Base-by-base conservation (phyloP, 1,140 invertebrate genomes). In the Macrobrachium nipponense region DNA sequence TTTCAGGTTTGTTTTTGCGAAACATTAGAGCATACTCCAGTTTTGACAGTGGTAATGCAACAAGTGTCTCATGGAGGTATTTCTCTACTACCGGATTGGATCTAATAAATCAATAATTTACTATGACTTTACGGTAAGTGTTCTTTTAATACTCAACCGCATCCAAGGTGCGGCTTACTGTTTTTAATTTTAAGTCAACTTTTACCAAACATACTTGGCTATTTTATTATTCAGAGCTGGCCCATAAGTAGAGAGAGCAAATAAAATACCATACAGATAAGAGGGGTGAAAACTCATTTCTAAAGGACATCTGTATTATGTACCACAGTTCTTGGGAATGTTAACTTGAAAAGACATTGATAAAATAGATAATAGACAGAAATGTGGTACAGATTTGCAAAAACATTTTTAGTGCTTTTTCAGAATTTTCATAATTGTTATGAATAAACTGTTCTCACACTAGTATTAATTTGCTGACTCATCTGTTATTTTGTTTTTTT, bases 61-160 rank as follows among this genome's bases (percentile, higher is more conserved):
- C 85, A 10, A 10, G 72, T 87, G 23, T 82, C 80, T 18, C 73
- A 87, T 17, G 72, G 72, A 59, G 85, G 85, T 51, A 60, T 81
- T 81, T 27, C 73, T 87, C 51, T 87, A 87, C 64, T n/a, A 77
- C 79, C 58, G 85, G 78, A n/a, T n/a, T 68, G 85, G 85, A 18
- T 87, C 85, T 2, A 81, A 82, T 64, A 87, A 87, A 36, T 64
- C 73, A 60, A 81, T 87, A 43, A 75, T 87, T 15, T 81, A 75
- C 23, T 77, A 87, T 81, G 85, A 87, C 64, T 87, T 87, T 44
- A 81, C 78, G 14, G 85, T 87, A 23, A 87, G 85, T 79, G 8
- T 68, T 51, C 12, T 76, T 76, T 76, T 18, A 43, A 12, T 58
- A 5, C 18, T 51, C 51, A 20, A 58, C 20, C 58, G 18, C 43